phyloP scores from a whole-genome alignment of 2,113 vertebrate species.

The Lonchura striata region DNA sequence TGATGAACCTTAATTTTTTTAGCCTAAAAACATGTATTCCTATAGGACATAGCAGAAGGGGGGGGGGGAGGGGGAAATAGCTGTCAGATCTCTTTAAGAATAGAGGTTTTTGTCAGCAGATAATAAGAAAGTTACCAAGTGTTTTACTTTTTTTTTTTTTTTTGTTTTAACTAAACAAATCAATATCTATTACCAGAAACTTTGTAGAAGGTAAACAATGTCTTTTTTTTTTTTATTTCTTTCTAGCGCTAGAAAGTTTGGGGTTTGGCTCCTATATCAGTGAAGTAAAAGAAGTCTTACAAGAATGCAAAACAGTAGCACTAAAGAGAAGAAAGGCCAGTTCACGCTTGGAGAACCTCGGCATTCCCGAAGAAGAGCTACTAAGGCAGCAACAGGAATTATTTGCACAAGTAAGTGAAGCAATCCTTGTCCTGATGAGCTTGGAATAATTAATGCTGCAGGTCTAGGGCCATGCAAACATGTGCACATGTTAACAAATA shows the following conservation, averaged over 20 bases:
- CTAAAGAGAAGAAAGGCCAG: conserved; percentile 97
- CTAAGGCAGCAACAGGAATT: conserved; percentile 96
- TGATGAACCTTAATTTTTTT: not conserved
- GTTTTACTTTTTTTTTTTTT: not conserved
- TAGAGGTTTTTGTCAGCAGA: not conserved
- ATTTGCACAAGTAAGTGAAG: conserved; percentile 92
- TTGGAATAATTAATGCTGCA: not conserved
- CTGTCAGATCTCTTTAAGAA: not conserved
- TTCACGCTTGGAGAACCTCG: conserved; percentile 96
- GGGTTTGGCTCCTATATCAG: conserved; percentile 97
- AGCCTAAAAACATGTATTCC: not conserved
- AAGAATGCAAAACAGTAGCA: conserved; percentile 99
- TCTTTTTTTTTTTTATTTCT: not conserved
- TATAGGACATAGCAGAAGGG: not conserved
- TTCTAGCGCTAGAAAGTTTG: conserved; percentile 93
- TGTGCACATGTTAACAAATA: not conserved
- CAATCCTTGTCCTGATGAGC: not conserved
- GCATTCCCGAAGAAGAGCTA: conserved; percentile 97
- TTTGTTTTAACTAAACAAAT: not conserved
- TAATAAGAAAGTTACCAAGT: not conserved
- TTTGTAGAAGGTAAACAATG: not conserved
- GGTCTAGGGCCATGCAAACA: not conserved
- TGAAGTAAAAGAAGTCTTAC: conserved; percentile 98
- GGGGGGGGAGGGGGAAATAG: not conserved
- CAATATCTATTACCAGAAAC: not conserved